These are phyloP conservation scores for Helicorthomorpha holstii DNA, from an alignment of 1,140 invertebrate species.

Conservation along the genomic window DNA sequence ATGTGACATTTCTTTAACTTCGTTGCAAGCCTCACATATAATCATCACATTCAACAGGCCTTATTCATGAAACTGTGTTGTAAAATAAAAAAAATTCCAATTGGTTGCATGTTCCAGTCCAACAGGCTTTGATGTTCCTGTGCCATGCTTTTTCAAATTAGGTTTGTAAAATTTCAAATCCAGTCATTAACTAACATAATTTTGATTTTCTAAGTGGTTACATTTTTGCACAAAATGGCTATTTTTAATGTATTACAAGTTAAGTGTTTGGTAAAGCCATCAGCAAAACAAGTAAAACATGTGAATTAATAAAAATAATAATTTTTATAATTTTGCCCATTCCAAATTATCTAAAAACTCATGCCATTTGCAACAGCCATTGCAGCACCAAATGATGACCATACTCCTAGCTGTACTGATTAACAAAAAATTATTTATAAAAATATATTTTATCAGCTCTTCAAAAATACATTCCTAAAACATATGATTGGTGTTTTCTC, in stretches of 20 bases:
- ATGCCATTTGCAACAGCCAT: not conserved
- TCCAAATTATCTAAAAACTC: not conserved
- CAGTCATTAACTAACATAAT: constrained; percentile 2
- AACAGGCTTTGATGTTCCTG: not conserved
- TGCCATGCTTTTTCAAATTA: not conserved
- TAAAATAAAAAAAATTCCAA: constrained; percentile 1
- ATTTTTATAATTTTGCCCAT: not conserved
- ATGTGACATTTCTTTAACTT: constrained; percentile 2
- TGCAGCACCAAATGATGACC: too few species aligned
- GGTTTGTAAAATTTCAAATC: not conserved
- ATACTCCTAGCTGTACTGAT: too few species aligned
- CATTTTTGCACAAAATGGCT: too few species aligned
- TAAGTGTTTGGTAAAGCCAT: constrained; percentile 5
- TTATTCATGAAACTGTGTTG: constrained; percentile 1
- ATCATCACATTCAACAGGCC: constrained; percentile 6
- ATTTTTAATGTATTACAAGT: not conserved
- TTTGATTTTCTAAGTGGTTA: too few species aligned
- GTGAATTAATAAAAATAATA: too few species aligned
- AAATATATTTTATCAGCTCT: too few species aligned
- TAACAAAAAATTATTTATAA: too few species aligned
- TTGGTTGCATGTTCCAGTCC: not conserved
- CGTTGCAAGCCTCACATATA: not conserved
- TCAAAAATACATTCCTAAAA: too few species aligned
- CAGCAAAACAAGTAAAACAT: too few species aligned
- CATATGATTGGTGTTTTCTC: too few species aligned